These are phyloP conservation scores for Paratilapia polleni DNA, from an alignment of 2,113 vertebrate genomes.

Conservation along the genomic window DNA sequence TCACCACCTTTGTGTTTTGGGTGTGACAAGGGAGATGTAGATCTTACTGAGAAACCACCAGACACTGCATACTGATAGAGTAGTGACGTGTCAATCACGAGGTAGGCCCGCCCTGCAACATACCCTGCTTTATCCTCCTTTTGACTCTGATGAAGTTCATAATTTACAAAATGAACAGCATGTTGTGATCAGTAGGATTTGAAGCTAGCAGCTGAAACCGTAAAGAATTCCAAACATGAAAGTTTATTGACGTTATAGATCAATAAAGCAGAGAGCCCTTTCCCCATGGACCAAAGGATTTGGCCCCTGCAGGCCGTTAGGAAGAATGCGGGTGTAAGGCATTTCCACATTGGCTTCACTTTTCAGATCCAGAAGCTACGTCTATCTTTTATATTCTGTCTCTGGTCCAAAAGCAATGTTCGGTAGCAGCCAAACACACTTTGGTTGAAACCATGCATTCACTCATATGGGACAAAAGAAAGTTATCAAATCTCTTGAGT, in stretches of 20 bases:
- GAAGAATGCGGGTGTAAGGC: no score
- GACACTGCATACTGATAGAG: neutral
- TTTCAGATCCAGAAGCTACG: neutral
- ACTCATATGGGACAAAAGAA: neutral
- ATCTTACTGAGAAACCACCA: neutral
- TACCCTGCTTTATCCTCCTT: neutral
- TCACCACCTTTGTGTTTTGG: neutral
- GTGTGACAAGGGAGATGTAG: neutral
- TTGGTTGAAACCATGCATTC: neutral
- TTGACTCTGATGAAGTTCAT: neutral
- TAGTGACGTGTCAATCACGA: fast-evolving
- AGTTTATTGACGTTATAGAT: neutral
- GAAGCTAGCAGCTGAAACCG: neutral
- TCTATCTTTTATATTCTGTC: neutral
- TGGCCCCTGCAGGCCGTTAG: no score
- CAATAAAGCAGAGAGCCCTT: neutral
- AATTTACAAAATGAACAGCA: neutral
- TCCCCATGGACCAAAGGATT: neutral
- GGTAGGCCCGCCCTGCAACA: fast-evolving
- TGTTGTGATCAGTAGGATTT: neutral
- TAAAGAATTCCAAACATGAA: neutral
- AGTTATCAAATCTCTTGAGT: neutral
- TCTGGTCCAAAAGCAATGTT: neutral
- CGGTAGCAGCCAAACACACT: neutral
- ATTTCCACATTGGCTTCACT: neutral